Evolutionary conservation across 2,113 vertebrate genomes (phyloP), one percentile per base, ranked within the genome.

Genomic region (Ochotona princeps): DNA sequence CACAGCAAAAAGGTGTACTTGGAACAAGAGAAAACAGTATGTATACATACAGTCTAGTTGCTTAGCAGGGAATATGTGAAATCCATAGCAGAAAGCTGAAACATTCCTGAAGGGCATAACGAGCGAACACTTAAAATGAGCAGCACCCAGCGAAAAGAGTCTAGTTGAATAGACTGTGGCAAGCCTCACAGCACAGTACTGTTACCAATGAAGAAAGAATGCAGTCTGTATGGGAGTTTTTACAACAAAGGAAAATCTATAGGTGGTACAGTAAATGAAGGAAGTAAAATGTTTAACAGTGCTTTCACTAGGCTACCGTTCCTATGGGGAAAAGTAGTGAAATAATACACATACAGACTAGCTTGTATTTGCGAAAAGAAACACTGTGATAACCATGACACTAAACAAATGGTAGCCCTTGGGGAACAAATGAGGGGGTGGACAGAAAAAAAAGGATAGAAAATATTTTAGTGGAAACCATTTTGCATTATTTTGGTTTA

Each of bases 41-140:
- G 47, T 44, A 32, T 12, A 80, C 84, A 49, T 6, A 25, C 78
- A 87, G 66, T 28, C 5, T 15, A 26, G 3, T 69, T 74, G 4
- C 74, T 93, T 93, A 76, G 63, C 14, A 66, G 12, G 21, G 89
- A 88, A 79, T 89, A 7, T 57, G 28, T 32, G 89, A 93, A 93
- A 65, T 15, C 44, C 32, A 35, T 13, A 65, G 18, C 75, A 9
- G 35, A 44, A 93, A 84, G 32, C 21, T 89, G 65, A 85, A 81
- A 84, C 8, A n/a, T 87, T 90, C 44, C 28, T 44, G 14, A 96
- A 84, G 38, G 30, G 3, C 4, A 25, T 28, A 87, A 63, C 2
- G 79, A 44, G 38, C 87, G 57, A 79, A 73, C 12, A 14, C 1
- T 80, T 10, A 12, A 61, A 86, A 79, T 4, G 80, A 35, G 28